A percentile compares a stretch with the other conserved stretches of the same genome.
Evolutionary conservation across 1,140 invertebrate species (phyloP).

Genomic region (Anthonomus grandis): DNA sequence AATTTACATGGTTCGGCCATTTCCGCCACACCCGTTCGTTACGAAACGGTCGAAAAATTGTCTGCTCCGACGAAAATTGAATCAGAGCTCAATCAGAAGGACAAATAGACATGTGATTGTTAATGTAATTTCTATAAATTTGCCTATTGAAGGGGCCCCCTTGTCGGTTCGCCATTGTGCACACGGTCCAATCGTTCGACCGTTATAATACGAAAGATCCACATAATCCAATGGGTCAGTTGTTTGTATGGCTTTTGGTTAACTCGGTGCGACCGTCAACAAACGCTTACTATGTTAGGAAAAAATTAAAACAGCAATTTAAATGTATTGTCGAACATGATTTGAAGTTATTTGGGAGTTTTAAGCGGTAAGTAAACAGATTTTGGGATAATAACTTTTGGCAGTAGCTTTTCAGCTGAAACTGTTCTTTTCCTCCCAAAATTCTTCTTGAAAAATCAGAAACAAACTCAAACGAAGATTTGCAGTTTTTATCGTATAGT

Average conservation of each 20-base stretch:
- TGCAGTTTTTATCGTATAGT: no score
- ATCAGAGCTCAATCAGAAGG: slow-evolving; percentile 22
- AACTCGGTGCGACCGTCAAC: no score
- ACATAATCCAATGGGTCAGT: slow-evolving; percentile 38
- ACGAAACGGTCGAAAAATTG: slow-evolving; percentile 14
- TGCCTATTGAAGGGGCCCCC: slow-evolving; percentile 39
- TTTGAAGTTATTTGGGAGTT: no score
- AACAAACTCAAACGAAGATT: no score
- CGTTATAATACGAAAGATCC: slow-evolving; percentile 44
- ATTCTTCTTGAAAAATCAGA: no score
- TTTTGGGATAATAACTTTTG: no score
- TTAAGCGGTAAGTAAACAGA: no score
- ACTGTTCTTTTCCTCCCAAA: no score
- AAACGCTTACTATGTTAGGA: no score
- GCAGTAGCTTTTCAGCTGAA: no score
- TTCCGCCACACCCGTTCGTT: slow-evolving; percentile 7
- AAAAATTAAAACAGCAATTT: no score
- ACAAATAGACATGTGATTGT: slow-evolving; percentile 48
- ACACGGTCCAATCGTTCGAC: slow-evolving; percentile 35
- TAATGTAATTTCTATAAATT: slow-evolving; percentile 49
- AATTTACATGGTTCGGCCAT: slow-evolving; percentile 13
- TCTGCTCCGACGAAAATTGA: slow-evolving; percentile 9
- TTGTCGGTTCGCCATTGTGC: slow-evolving; percentile 34
- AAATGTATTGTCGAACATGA: no score
- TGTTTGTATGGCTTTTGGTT: slow-evolving; percentile 35